These are phyloP conservation scores for Cyanoderma ruficeps DNA, from an alignment of 2,113 vertebrate genomes.

Conservation along the genomic window DNA sequence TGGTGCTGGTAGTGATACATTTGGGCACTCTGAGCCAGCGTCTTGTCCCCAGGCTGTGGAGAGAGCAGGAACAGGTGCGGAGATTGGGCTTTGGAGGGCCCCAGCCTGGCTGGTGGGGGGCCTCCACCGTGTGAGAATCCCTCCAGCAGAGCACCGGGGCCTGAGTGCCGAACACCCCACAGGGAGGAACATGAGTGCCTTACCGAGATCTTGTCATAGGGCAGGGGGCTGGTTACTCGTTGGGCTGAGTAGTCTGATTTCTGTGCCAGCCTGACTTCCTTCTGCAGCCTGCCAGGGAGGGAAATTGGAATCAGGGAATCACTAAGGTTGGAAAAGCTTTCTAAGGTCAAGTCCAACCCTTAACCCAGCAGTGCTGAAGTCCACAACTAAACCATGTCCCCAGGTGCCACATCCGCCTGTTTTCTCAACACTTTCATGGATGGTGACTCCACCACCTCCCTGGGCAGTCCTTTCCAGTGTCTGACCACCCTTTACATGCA, in stretches of 20 bases:
- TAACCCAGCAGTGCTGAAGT: neutral
- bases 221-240: constrained; percentile 66
- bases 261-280: constrained; percentile 78
- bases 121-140: fast-evolving
- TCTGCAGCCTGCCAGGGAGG: constrained; percentile 79
- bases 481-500: neutral
- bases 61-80: neutral
- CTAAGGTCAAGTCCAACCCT: neutral
- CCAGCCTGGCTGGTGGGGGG: neutral
- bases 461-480: neutral
- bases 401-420: neutral
- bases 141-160: neutral
- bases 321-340: neutral
- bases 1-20: constrained; percentile 98
- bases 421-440: neutral
- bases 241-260: constrained; percentile 82
- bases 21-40: constrained; percentile 89
- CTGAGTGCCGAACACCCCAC: fast-evolving
- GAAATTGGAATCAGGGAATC: neutral
- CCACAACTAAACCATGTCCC: neutral
- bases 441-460: neutral
- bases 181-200: neutral
- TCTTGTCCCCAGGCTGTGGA: constrained; percentile 86
- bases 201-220: constrained; percentile 81
- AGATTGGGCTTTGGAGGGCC: neutral